Evolutionary conservation across 2,888 invertebrate genomes (phyloP), one percentile per base, ranked within the genome.

Genomic region (Cerceris rybyensis): DNA sequence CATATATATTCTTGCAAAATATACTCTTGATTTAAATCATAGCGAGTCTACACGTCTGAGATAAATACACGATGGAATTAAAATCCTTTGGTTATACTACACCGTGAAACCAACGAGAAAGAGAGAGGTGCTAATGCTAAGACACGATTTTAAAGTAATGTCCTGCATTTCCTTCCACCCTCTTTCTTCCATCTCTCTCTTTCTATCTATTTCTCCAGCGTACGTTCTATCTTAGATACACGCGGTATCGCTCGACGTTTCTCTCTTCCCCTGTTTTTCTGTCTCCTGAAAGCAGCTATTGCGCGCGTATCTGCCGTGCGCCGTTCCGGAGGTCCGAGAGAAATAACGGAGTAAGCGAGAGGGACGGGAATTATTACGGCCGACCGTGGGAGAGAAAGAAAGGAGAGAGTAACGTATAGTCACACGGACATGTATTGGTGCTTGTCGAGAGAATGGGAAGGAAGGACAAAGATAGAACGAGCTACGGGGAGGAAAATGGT

Each of bases 291-390:
- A 76, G 68, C 79, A 79, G 79, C 80, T 75, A 81, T 72, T 60
- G 82, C 73, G 66, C 66, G 43, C 65, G 69, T 55, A 50, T 59
- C 74, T 65, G 69, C 65, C 49, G 58, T 17, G 8, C 43, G 75
- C 74, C 67, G 72, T 71, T 60, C 65, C 74, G 75, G 80, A 72
- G 78, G 70, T 80, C 63, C 70, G 77, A 80, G 75, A 72, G 79
- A 78, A 77, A 78, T 63, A 71, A 82, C 72, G 58, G 75, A 77
- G 86, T 85, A 83, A 79, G 76, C 72, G 79, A 86, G 84, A 83
- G 75, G 58, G 80, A 74, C 42, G 79, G 60, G 80, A 76, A 78
- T 71, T 76, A 77, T 78, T 81, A 73, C 73, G 64, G 52, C 49
- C 65, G 60, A 52, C 60, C 42, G 57, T 28, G 57, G 7, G 64